Conservation (phyloP, 1,140 invertebrate species). For the Leptopilina clavipes region DNA sequence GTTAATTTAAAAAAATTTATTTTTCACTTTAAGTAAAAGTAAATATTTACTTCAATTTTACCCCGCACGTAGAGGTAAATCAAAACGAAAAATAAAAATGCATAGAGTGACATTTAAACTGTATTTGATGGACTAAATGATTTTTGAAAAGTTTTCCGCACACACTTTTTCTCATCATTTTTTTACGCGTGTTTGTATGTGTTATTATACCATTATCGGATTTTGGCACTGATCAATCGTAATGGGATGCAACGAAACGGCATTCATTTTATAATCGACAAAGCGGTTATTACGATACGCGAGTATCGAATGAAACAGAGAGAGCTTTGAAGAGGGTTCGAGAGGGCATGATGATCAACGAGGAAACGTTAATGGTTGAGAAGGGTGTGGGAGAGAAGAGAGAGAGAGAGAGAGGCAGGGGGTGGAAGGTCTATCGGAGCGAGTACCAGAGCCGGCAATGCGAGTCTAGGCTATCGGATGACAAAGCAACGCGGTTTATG, state of each 20-base stretch:
- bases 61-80: no score
- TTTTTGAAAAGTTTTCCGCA: neutral
- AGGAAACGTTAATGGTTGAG: slow-evolving; percentile 32
- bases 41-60: no score
- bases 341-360: slow-evolving; percentile 26
- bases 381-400: slow-evolving; percentile 4
- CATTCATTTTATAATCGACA: slow-evolving; percentile 52
- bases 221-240: slow-evolving; percentile 23
- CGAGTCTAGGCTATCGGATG: slow-evolving; percentile 68
- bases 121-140: no score
- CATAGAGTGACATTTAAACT: neutral
- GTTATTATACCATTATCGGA: slow-evolving; percentile 22
- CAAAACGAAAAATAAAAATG: neutral
- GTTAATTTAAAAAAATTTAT: no score
- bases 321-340: slow-evolving; percentile 17
- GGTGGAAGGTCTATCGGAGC: slow-evolving; percentile 54
- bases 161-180: neutral
- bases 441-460: slow-evolving; percentile 61
- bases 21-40: no score
- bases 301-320: slow-evolving; percentile 54
- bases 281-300: slow-evolving; percentile 52
- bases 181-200: neutral
- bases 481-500: slow-evolving; percentile 65
- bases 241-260: slow-evolving; percentile 26
- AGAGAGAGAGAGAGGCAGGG: slow-evolving; percentile 38